These are phyloP conservation scores for Suillia variegata DNA, from an alignment of 2,888 invertebrate genomes.

Conservation along the genomic window DNA sequence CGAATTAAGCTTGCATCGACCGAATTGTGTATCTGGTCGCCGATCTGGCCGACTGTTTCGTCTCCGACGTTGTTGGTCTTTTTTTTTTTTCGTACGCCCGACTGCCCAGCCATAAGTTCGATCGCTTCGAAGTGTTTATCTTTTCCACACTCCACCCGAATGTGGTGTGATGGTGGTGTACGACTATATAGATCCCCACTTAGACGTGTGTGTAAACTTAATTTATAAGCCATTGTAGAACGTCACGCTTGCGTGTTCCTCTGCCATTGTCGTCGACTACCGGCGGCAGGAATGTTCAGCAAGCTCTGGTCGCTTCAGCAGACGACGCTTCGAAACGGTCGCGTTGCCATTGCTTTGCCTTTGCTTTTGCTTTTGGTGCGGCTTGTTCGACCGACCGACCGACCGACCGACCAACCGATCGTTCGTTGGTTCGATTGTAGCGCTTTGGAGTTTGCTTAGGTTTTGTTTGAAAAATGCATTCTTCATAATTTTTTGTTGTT, in stretches of 20 bases:
- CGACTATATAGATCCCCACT: too few relatives aligned
- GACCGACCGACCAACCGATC: neutral
- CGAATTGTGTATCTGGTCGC: too few relatives aligned
- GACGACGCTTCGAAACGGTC: neutral
- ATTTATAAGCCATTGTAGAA: conserved; percentile 14
- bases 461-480: conserved; percentile 17
- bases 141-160: conserved; percentile 7
- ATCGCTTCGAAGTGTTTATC: conserved; percentile 7
- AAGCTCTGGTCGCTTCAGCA: neutral
- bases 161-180: neutral
- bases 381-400: neutral
- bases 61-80: neutral
- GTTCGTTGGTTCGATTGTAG: neutral
- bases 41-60: too few relatives aligned
- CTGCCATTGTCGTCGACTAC: neutral
- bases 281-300: neutral
- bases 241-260: conserved; percentile 16
- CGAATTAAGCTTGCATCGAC: neutral
- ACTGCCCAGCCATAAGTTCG: neutral
- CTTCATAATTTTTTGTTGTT: conserved; percentile 11
- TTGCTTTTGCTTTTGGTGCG: neutral
- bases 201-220: conserved; percentile 4
- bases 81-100: neutral
- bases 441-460: neutral
- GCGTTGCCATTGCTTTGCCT: too few relatives aligned